Evolutionary conservation across 2,113 vertebrate species (phyloP), one percentile per base, ranked within the genome.

Genomic region (Hydrochoerus hydrochaeris): DNA sequence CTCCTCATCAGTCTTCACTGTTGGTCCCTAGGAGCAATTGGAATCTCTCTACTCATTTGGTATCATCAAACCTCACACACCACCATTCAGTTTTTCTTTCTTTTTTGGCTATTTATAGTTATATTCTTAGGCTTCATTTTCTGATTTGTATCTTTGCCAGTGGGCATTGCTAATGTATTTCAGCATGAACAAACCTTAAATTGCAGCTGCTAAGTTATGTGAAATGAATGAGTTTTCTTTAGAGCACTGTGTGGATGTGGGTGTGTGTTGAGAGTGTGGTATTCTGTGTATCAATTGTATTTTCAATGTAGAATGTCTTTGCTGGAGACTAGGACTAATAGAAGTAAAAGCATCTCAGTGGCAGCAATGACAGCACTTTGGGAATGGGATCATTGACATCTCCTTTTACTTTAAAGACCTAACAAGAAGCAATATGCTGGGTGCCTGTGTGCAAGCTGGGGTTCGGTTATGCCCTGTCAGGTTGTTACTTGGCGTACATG

Each of bases 41-140:
- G 19, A 30, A 5, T 52, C 38, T n/a, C 46, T 85, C 28, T 26
- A 44, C 30, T 38, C 67, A 58, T 41, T 49, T 17, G 5, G 35
- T 60, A 22, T 78, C n/a, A 41, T 10, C 24, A 78, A 32, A n/a
- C 73, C 87, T 84, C 62, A 67, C 5, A 16, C 44, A 67, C 57
- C 54, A 28, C 41, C 83, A n/a, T 67, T 65, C 11, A 30, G 14
- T 41, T 67, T 89, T 95, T 49, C 5, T 17, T 32, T 44, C 22
- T 95, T 89, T 88, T 67, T 95, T 89, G 73, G 26, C 84, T 96
- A 9, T 90, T 95, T 86, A 54, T 52, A 82, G 28, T 85, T 65
- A 57, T 0, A 10, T 85, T 75, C 80, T 88, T 62, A 60, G 62
- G 28, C 46, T n/a, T 93, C 35, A 78, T 95, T 96, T 96, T 91